phyloP scores from a whole-genome alignment of 2,888 invertebrate species.

The Apotomis capreana region DNA sequence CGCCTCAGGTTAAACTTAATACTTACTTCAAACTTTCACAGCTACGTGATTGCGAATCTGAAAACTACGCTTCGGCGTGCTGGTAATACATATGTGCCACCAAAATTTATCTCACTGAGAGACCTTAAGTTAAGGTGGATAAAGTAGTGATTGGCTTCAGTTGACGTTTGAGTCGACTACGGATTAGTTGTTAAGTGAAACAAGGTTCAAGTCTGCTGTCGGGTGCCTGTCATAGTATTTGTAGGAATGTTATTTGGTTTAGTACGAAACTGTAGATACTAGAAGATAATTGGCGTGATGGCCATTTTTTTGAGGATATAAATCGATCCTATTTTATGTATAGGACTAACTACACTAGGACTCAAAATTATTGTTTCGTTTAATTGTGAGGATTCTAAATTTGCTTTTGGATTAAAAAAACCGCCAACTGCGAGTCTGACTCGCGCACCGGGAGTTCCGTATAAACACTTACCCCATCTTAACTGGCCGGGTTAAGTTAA shows the following conservation, averaged over 20 bases:
- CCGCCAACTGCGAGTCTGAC: no score
- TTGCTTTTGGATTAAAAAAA: no score
- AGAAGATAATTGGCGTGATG: no score
- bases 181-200: slow-evolving; percentile 59
- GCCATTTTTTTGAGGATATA: no score
- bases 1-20: slow-evolving; percentile 67
- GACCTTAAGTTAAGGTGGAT: slow-evolving; percentile 37
- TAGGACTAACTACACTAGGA: no score
- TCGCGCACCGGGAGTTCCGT: no score
- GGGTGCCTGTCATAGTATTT: slow-evolving; percentile 32
- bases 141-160: slow-evolving; percentile 43
- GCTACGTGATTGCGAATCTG: slow-evolving; percentile 74
- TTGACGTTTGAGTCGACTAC: slow-evolving; percentile 43
- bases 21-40: slow-evolving; percentile 69
- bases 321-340: no score
- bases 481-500: no score
- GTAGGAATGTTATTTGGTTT: not conserved
- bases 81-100: slow-evolving; percentile 56
- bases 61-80: slow-evolving; percentile 61
- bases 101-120: slow-evolving; percentile 44
- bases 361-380: no score
- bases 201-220: slow-evolving; percentile 47
- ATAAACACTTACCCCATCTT: no score
- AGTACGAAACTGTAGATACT: no score
- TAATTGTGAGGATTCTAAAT: no score